Conservation (phyloP, 2,797 vertebrate species). For the Urocyon cinereoargenteus region DNA sequence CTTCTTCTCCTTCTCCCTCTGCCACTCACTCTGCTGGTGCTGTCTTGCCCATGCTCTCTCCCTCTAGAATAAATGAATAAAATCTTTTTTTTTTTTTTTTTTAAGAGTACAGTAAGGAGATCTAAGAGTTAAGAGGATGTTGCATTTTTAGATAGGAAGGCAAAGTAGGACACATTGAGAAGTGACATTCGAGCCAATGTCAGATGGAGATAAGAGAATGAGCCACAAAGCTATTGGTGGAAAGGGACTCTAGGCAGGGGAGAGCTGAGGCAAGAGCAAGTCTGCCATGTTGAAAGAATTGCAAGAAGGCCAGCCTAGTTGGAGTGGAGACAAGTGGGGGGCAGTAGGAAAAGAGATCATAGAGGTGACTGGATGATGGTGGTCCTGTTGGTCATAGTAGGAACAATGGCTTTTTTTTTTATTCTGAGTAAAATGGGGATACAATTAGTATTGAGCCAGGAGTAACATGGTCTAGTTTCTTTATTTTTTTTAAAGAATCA, state of each 20-base stretch:
- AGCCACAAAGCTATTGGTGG: neutral
- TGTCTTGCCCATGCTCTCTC: no score
- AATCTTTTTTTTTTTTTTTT: no score
- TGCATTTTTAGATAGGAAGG: neutral
- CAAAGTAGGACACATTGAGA: neutral
- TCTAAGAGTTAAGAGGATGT: neutral
- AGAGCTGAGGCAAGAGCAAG: neutral
- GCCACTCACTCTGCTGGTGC: no score
- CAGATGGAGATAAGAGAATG: neutral
- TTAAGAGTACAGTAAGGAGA: neutral
- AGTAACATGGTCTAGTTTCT: neutral
- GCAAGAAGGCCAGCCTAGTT: neutral
- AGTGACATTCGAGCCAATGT: neutral
- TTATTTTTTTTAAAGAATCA: neutral
- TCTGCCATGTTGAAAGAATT: neutral
- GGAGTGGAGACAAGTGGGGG: neutral
- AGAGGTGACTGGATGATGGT: neutral
- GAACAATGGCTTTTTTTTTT: neutral
- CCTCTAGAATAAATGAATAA: no score
- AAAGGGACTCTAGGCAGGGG: neutral
- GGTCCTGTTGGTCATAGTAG: neutral
- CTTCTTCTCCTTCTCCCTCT: no score
- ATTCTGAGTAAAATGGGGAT: neutral
- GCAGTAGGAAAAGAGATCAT: neutral
- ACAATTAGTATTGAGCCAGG: neutral